phyloP scores from a whole-genome alignment of 2,113 vertebrate genomes.

The Tragelaphus imberbis region DNA sequence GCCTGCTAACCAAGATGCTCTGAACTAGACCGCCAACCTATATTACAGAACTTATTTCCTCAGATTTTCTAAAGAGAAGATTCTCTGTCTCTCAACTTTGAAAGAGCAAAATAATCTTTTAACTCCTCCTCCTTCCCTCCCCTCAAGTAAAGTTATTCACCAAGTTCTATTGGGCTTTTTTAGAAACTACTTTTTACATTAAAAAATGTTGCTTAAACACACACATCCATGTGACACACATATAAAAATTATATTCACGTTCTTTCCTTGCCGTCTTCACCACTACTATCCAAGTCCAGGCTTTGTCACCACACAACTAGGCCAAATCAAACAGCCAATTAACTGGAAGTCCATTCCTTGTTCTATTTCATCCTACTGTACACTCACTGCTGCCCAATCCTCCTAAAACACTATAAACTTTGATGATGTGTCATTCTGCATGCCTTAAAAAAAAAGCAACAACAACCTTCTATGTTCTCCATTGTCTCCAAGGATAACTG shows the following conservation, averaged over 20 bases:
- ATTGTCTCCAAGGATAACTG: background rate
- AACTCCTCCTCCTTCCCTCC: background rate
- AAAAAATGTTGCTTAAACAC: slow-evolving; percentile 5
- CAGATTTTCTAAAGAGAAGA: slow-evolving; percentile 22
- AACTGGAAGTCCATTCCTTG: background rate
- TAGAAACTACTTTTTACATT: background rate
- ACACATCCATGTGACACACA: background rate
- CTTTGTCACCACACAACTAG: background rate
- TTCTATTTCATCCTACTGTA: background rate
- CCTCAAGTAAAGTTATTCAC: background rate
- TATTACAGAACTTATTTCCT: background rate
- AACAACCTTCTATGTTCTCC: background rate
- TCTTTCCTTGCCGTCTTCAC: background rate
- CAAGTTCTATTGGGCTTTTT: background rate
- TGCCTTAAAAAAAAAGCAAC: background rate
- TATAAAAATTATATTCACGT: background rate
- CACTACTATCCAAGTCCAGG: background rate
- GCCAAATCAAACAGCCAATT: background rate
- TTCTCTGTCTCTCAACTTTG: background rate
- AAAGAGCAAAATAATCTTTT: slow-evolving; percentile 13
- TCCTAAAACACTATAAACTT: background rate
- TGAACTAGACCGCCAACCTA: background rate
- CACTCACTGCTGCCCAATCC: background rate
- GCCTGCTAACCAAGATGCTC: background rate
- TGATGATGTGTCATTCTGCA: background rate